Conservation (phyloP, 2,888 invertebrate species). For the Dynastes maya region DNA sequence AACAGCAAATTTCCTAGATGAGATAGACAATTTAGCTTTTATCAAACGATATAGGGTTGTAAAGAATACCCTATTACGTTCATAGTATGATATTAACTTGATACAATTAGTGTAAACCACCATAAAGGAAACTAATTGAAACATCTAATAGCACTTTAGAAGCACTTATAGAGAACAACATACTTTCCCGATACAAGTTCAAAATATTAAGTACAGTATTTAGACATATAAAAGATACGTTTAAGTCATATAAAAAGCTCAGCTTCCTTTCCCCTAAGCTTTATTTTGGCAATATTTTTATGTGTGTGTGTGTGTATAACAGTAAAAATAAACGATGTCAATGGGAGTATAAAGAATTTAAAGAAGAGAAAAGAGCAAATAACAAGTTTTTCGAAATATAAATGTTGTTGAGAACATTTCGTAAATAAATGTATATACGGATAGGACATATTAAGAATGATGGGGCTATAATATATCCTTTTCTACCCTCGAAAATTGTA, state of each 20-base stretch:
- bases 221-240: conserved; percentile 4
- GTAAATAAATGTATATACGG: conserved; percentile 26
- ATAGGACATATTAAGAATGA: conserved; percentile 47
- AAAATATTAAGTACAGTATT: neutral
- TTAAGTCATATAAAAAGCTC: too few relatives aligned
- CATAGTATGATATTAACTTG: neutral
- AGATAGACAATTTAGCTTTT: neutral
- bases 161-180: neutral
- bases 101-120: conserved; percentile 5
- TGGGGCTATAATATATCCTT: conserved; percentile 48
- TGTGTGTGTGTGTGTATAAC: too few relatives aligned
- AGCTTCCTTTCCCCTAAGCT: too few relatives aligned
- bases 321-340: conserved; percentile 10
- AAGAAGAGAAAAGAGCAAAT: neutral
- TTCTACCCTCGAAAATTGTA: conserved; percentile 47
- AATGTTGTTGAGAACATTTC: conserved; percentile 1
- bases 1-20: neutral
- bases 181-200: neutral
- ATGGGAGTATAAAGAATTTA: neutral
- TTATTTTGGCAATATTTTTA: too few relatives aligned
- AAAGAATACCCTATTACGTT: neutral
- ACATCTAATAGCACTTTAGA: neutral
- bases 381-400: conserved; percentile 1
- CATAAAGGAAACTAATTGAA: conserved; percentile 9
- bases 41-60: neutral